These are phyloP conservation scores for Lepidurus arcticus DNA, from an alignment of 1,140 invertebrate species.

Conservation along the genomic window DNA sequence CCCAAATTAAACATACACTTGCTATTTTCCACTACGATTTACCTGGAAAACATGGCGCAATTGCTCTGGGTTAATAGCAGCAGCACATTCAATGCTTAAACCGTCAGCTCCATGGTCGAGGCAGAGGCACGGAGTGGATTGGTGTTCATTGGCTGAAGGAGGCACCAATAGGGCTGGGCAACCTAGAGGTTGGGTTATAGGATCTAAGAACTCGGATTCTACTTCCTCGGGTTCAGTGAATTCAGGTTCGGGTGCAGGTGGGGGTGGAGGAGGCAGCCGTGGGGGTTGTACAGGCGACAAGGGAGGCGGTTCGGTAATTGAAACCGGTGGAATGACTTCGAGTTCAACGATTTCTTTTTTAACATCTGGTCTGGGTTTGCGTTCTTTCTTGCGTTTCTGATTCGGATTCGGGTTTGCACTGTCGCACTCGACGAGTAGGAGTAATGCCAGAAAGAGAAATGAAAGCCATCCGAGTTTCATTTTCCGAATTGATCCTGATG, in stretches of 20 bases:
- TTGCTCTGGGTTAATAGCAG: slow-evolving; percentile 19
- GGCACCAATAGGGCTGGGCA: slow-evolving; percentile 26
- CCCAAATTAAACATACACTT: too few species aligned
- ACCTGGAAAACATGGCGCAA: slow-evolving; percentile 33
- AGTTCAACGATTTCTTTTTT: not conserved
- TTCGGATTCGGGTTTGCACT: not conserved
- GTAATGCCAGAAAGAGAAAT: not conserved
- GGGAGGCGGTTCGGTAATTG: not conserved
- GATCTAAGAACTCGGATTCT: slow-evolving; percentile 22
- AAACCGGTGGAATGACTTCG: not conserved
- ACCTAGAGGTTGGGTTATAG: too few species aligned
- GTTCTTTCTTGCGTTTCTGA: slow-evolving; percentile 29
- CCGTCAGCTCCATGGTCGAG: slow-evolving; percentile 31
- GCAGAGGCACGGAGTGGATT: slow-evolving; percentile 29
- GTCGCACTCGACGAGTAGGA: not conserved
- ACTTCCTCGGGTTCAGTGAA: slow-evolving; percentile 24
- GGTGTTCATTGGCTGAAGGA: slow-evolving; percentile 20
- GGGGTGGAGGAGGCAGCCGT: not conserved
- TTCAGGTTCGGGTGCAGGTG: not conserved
- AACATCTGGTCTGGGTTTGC: not conserved
- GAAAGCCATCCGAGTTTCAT: not conserved
- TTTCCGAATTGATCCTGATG: not conserved
- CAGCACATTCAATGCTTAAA: slow-evolving; percentile 30
- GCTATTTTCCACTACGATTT: too few species aligned
- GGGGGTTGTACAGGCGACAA: not conserved